phyloP scores from a whole-genome alignment of 2,888 invertebrate genomes.

The Heteromyza rotundicornis region DNA sequence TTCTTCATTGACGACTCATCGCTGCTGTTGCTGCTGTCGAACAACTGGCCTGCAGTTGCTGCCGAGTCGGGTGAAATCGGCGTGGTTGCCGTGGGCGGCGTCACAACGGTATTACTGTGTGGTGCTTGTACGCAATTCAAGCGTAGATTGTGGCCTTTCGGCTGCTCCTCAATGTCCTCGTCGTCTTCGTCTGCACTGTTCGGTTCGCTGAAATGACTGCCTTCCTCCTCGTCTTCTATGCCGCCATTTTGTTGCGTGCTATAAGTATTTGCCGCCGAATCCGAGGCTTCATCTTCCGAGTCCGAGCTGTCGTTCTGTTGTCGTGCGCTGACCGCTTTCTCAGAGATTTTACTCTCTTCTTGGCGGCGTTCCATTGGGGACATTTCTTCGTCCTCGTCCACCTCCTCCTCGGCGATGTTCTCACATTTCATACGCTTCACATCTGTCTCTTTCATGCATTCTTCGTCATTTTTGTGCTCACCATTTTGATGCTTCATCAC shows the following conservation, averaged over 20 bases:
- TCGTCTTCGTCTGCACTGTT: constrained; percentile 18
- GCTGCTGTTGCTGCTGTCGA: constrained; percentile 58
- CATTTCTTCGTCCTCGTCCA: constrained; percentile 21
- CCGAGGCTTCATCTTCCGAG: neutral
- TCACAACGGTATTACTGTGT: constrained; percentile 43
- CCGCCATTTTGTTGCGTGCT: neutral
- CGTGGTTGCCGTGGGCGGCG: constrained; percentile 50
- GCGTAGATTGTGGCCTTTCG: neutral
- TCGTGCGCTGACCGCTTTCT: neutral
- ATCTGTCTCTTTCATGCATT: constrained; percentile 15
- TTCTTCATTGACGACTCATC: constrained; percentile 53
- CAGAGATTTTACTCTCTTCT: neutral
- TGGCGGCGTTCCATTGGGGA: neutral
- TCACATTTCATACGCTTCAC: neutral
- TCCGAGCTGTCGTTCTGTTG: neutral
- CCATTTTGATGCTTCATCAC: constrained; percentile 32
- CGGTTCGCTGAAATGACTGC: constrained; percentile 13
- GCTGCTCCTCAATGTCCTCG: constrained; percentile 17
- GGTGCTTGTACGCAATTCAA: constrained; percentile 39
- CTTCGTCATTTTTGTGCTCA: constrained; percentile 9
- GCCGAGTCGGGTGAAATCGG: constrained; percentile 56
- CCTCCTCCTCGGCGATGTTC: neutral
- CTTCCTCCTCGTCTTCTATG: constrained; percentile 27
- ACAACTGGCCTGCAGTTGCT: constrained; percentile 55
- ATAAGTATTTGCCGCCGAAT: constrained; percentile 1